Base-by-base conservation (phyloP, 2,113 vertebrate species). In the Syngnathus scovelli region DNA sequence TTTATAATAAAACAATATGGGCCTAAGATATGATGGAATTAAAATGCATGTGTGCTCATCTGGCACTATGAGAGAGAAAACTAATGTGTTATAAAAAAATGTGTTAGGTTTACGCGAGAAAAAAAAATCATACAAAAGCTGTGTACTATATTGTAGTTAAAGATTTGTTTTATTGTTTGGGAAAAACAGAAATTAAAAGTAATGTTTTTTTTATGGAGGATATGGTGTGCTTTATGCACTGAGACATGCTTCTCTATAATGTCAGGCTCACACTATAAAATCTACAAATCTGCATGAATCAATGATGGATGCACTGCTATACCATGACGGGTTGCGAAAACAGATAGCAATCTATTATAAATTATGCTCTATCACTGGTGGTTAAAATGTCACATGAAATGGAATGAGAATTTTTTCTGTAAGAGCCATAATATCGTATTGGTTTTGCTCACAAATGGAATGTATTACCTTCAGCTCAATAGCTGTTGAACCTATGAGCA, bases 401-500 rank as follows among this genome's bases (percentile, higher is more conserved):
- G 21, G 3, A 44, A 62, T 62, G 41, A 21, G 51, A 36, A 44
- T 61, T 62, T 56, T 13, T 54, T 23, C 19, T 19, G n/a, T 69
- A 66, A 64, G 27, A 27, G 12, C 51, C 21, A 48, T n/a, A 36
- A 23, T 21, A 61, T 33, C 38, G 18, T 19, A 64, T 49, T 54
- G 21, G 54, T 19, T 27, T 13, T n/a, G 48, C 5, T 64, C 46
- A 11, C 11, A n/a, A 1, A 6, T 7, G 7, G 7, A 2, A 43
- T 21, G 7, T 18, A 62, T 49, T 89, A 98, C 97, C 95, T 97
- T 92, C 79, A 98, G 88, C 41, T 85, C 92, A 0, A 98, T 81
- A 0, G 93, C 92, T 0, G 94, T 88, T 0, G 96, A 98, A 2
- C 97, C 96, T 0, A 99, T 72, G 0, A 98, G 94, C 8, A 97